Percentiles rank a stretch among this genome's conserved stretches.
These are phyloP conservation scores for Diacarnus erythraeanus DNA, from an alignment of 37 sponge, comb jelly and placozoan species.

Conservation along the genomic window DNA sequence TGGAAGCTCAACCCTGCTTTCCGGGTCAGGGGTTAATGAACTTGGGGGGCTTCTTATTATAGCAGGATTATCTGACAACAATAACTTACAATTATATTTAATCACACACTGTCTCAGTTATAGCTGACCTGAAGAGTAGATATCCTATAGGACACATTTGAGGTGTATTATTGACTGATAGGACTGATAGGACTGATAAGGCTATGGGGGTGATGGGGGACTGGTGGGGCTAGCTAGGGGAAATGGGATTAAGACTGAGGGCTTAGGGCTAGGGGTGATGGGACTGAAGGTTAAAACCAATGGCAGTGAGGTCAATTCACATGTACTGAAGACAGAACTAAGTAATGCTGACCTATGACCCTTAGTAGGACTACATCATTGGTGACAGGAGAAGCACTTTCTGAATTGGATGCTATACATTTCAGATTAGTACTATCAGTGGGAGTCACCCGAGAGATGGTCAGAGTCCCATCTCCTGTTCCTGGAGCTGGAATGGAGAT, in stretches of 20 bases:
- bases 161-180: too few relatives aligned
- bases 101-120: too few relatives aligned
- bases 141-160: too few relatives aligned
- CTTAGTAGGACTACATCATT: background rate
- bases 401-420: slow-evolving; percentile 27
- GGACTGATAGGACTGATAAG: too few relatives aligned
- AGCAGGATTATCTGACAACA: too few relatives aligned
- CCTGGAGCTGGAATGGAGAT: slow-evolving; percentile 3
- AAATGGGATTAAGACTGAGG: too few relatives aligned
- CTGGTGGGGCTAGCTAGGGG: too few relatives aligned
- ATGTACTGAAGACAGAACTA: background rate
- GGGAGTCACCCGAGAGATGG: slow-evolving; percentile 11
- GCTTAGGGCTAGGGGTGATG: too few relatives aligned
- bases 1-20: background rate
- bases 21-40: background rate
- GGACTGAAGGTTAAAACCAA: too few relatives aligned
- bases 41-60: background rate
- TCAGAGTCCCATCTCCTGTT: slow-evolving; percentile 27
- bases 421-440: slow-evolving; percentile 15
- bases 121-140: too few relatives aligned
- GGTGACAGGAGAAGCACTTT: background rate
- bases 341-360: slow-evolving; percentile 19
- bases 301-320: background rate
- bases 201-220: too few relatives aligned
- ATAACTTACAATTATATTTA: too few relatives aligned